Evolutionary conservation across 2,797 vertebrate genomes (phyloP).

Genomic region (Manis crassicaudata): DNA sequence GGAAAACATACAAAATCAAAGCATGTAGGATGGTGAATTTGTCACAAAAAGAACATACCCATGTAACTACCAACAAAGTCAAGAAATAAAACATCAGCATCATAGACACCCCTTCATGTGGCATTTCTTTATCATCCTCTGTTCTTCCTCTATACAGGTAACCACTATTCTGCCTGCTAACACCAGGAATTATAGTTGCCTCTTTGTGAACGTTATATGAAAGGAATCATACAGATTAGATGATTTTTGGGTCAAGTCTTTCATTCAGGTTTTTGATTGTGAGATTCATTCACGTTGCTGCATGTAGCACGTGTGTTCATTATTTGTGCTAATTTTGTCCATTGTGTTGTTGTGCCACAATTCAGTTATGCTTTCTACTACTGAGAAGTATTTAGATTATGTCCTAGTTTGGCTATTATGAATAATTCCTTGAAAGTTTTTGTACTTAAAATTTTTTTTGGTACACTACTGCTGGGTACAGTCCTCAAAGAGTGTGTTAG

Average conservation of each 20-base stretch:
- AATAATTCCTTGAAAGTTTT: neutral
- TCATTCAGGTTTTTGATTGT: neutral
- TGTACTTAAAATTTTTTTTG: neutral
- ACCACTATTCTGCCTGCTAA: neutral
- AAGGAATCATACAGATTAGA: neutral
- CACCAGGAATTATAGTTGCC: neutral
- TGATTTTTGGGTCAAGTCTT: neutral
- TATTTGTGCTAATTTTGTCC: neutral
- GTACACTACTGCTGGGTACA: neutral
- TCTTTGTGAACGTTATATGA: neutral
- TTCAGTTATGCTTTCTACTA: neutral
- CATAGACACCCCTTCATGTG: neutral
- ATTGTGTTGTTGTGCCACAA: neutral
- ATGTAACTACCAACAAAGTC: neutral
- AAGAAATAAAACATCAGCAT: neutral
- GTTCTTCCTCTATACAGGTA: neutral
- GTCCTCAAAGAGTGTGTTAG: neutral
- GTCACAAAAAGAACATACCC: neutral
- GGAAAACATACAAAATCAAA: neutral
- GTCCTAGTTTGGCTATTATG: neutral
- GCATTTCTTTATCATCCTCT: rapidly evolving
- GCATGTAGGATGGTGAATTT: neutral
- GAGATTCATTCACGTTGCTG: neutral
- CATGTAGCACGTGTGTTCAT: neutral
- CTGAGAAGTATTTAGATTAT: neutral